phyloP scores from a whole-genome alignment of 2,888 invertebrate genomes.

The Hirtodrosophila confusa region DNA sequence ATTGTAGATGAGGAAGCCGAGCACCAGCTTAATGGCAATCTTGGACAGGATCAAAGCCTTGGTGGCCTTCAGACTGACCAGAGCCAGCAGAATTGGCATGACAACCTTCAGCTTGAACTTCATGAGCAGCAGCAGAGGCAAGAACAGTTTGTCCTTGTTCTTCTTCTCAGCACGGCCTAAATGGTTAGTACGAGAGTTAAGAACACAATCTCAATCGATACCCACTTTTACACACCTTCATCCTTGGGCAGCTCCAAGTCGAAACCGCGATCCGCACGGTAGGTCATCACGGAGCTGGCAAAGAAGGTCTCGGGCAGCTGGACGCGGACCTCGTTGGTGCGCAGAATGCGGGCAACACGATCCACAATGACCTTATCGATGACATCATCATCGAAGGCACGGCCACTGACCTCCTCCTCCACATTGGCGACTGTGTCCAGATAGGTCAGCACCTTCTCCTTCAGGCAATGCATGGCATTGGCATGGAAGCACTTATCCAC shows the following conservation, averaged over 20 bases:
- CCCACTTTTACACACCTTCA: constrained; percentile 73
- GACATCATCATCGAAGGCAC: constrained; percentile 87
- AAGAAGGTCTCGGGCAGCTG: constrained; percentile 90
- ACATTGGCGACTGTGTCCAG: constrained; percentile 89
- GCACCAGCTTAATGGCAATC: constrained; percentile 91
- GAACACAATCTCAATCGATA: not conserved
- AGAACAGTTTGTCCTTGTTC: constrained; percentile 91
- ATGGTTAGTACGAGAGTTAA: constrained; percentile 47
- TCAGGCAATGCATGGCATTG: constrained; percentile 89
- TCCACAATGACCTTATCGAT: constrained; percentile 91
- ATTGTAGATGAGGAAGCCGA: constrained; percentile 92
- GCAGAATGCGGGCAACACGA: constrained; percentile 89
- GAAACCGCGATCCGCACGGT: constrained; percentile 88
- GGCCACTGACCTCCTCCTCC: constrained; percentile 86
- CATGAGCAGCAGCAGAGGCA: constrained; percentile 91
- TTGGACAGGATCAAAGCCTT: constrained; percentile 94
- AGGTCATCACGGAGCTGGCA: constrained; percentile 88
- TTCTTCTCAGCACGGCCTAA: constrained; percentile 91
- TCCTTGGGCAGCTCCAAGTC: constrained; percentile 87
- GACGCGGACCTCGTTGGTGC: constrained; percentile 90
- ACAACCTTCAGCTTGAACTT: constrained; percentile 93
- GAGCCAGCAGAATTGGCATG: constrained; percentile 91
- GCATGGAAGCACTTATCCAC: constrained; percentile 90
- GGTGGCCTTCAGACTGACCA: constrained; percentile 92
- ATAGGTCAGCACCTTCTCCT: constrained; percentile 90